Evolutionary conservation across 2,797 vertebrate genomes (phyloP).

Genomic region (Odontamblyopus lacepedii): DNA sequence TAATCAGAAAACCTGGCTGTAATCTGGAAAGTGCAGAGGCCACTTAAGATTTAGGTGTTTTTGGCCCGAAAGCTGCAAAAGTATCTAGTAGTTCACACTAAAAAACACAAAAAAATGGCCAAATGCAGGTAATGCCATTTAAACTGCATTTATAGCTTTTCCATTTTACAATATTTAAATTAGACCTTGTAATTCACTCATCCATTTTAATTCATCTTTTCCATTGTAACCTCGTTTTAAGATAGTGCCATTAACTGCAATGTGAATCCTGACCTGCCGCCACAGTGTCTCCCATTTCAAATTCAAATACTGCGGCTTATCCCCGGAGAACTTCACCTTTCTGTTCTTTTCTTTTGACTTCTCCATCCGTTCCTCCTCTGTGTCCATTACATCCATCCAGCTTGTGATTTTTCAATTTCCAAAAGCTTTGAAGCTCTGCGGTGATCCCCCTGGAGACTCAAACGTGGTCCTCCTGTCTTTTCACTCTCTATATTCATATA

Average conservation of each 20-base stretch:
- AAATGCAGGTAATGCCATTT: too few species aligned
- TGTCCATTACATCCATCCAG: constrained; percentile 61
- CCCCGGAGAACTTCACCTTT: constrained; percentile 57
- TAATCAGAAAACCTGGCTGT: too few species aligned
- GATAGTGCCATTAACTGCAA: constrained; percentile 58
- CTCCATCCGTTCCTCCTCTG: constrained; percentile 24
- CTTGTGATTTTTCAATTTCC: constrained; percentile 72
- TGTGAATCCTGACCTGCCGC: constrained; percentile 64
- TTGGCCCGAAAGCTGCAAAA: too few species aligned
- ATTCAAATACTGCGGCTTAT: constrained; percentile 72
- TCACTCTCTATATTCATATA: constrained; percentile 49
- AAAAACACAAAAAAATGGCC: too few species aligned
- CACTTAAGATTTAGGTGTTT: too few species aligned
- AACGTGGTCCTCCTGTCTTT: constrained; percentile 55
- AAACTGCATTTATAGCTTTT: background rate
- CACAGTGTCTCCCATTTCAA: constrained; percentile 68
- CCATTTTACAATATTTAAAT: background rate
- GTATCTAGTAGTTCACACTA: too few species aligned
- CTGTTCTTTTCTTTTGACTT: constrained; percentile 26
- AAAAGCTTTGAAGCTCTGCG: constrained; percentile 69
- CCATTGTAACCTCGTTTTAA: background rate
- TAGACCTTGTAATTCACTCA: background rate
- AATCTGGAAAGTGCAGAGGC: too few species aligned
- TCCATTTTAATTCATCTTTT: background rate
- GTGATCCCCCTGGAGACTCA: constrained; percentile 50